Conservation (phyloP, 2,888 invertebrate genomes). For the Heliconius erato region DNA sequence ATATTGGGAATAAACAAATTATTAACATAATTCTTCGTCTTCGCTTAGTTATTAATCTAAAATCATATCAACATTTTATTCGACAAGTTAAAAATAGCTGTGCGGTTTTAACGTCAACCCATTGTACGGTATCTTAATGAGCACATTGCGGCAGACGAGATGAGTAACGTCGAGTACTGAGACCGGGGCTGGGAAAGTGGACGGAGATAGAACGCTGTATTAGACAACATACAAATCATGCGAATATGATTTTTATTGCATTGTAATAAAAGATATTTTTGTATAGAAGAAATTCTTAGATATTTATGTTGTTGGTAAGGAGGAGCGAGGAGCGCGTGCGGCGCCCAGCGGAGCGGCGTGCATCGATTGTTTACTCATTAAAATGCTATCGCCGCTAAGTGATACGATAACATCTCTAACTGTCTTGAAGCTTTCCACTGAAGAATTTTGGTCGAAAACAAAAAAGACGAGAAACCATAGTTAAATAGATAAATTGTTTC, state of each 20-base stretch:
- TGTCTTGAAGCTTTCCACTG: conserved; percentile 64
- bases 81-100: conserved; percentile 32
- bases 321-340: conserved; percentile 65
- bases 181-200: conserved; percentile 58
- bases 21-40: background rate
- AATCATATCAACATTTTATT: conserved; percentile 6
- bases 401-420: conserved; percentile 81
- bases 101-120: conserved; percentile 48
- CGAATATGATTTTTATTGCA: conserved; percentile 18
- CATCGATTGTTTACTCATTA: conserved; percentile 87
- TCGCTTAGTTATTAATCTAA: background rate
- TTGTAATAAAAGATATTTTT: conserved; percentile 23
- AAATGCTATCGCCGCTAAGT: conserved; percentile 82
- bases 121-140: conserved; percentile 49
- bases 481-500: background rate
- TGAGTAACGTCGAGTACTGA: conserved; percentile 51
- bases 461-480: conserved; percentile 21
- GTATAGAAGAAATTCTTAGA: background rate
- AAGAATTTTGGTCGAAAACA: conserved; percentile 37
- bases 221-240: background rate
- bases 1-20: too few relatives aligned
- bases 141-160: conserved; percentile 50
- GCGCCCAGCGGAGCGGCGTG: conserved; percentile 82
- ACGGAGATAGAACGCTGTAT: conserved; percentile 30
- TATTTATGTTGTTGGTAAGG: conserved; percentile 31